Conservation (phyloP, 1,140 invertebrate species). For the Metaphire vulgaris region DNA sequence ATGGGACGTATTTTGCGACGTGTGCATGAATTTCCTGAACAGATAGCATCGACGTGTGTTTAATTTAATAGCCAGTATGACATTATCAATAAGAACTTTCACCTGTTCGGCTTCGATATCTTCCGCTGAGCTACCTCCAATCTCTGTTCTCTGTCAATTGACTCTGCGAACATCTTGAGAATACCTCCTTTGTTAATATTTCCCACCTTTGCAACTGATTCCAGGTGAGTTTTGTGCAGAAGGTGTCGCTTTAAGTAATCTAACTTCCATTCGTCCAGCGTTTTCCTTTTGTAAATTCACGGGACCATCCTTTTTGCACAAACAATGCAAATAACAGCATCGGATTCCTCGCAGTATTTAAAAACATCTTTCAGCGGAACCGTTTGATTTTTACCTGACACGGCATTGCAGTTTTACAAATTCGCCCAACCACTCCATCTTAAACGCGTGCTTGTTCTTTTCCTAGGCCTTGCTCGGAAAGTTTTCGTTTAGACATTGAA, state of each 20-base stretch:
- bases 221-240: not conserved
- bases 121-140: conserved; percentile 1
- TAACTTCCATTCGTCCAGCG: conserved; percentile 4
- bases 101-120: conserved; percentile 10
- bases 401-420: too few relatives aligned
- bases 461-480: too few relatives aligned
- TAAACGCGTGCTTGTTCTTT: too few relatives aligned
- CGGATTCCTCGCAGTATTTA: too few relatives aligned
- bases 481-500: too few relatives aligned
- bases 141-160: not conserved
- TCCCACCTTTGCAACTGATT: conserved; percentile 10
- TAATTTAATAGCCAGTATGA: conserved; percentile 13
- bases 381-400: too few relatives aligned
- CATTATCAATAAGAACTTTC: conserved; percentile 20
- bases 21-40: not conserved
- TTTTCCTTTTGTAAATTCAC: not conserved
- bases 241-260: conserved; percentile 9
- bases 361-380: too few relatives aligned
- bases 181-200: not conserved
- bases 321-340: too few relatives aligned
- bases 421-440: too few relatives aligned
- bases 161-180: not conserved
- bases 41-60: conserved; percentile 21
- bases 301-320: too few relatives aligned
- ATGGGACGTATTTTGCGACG: conserved; percentile 15